Evolutionary conservation across 2,113 vertebrate species (phyloP), one percentile per base, ranked within the genome.

Genomic region (Stegostoma tigrinum): DNA sequence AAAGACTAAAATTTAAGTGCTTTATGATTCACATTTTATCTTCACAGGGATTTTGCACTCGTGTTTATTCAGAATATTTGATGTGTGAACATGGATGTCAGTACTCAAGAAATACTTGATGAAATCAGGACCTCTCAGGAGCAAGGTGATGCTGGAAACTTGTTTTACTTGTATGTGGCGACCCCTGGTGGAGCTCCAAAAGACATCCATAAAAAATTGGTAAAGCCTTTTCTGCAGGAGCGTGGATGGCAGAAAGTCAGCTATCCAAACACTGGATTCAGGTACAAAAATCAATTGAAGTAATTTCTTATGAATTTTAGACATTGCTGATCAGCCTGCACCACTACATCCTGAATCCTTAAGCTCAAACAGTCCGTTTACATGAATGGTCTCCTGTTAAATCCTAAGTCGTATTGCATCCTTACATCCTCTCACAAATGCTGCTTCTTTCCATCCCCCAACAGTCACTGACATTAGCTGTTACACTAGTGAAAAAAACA

Each of bases 111-210:
- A 72, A 95, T 75, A 45, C 23, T 95, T 27, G 94, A 70, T 70
- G 93, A 94, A 94, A 94, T 94, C 67, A 70, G 5, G 67, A 7
- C 45, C 15, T 72, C 94, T 95, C 94, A 75, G 45, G 42, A 95
- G 45, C 67, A 95, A 30, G 94, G 94, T 70, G 68, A 48, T 27
- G 45, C 34, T 17, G 42, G 24, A 5, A 95, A 72, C 45, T 48
- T 72, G 94, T 95, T 95, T 72, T 75, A 72, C 45, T 72, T 95
- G 94, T 52, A 72, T 95, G 94, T 95, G 94, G 94, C 94, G 38
- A 95, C 94, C 68, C 94, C 94, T 30, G 94, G 94, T 52, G 67
- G 67, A 95, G 94, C 94, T 72, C 94, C 94, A 30, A 48, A 30
- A 52, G 42, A 95, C 68, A 75, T 95, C 38, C 94, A 95, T 30